Percentiles rank a stretch among this genome's conserved stretches.
phyloP scores from a whole-genome alignment of 2,113 vertebrate species.

The Tylochromis polylepis region DNA sequence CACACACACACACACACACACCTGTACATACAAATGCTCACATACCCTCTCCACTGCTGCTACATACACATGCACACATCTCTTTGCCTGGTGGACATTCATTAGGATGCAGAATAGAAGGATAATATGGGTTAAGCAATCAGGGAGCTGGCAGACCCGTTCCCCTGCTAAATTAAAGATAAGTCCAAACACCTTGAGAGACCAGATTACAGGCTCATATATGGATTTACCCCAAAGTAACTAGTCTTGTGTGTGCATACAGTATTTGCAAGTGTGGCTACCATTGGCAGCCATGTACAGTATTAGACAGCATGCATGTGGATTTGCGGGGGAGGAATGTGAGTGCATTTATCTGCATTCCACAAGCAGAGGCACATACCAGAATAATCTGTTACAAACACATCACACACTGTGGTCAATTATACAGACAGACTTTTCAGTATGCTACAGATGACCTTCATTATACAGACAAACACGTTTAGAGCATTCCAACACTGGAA shows the following conservation, averaged over 20 bases:
- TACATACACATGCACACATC: neutral
- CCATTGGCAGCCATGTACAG: neutral
- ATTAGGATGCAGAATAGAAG: conserved; percentile 59
- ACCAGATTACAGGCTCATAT: conserved; percentile 56
- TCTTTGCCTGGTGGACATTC: conserved; percentile 53
- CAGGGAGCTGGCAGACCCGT: conserved; percentile 49
- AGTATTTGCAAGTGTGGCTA: neutral
- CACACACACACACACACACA: neutral
- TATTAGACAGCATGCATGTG: neutral
- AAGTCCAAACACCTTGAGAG: conserved; percentile 62
- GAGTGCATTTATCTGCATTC: neutral
- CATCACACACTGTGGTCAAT: neutral
- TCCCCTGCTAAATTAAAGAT: conserved; percentile 61
- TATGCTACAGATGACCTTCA: neutral
- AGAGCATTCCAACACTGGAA: neutral
- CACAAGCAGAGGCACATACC: neutral
- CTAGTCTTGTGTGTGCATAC: neutral
- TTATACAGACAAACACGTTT: neutral
- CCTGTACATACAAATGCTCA: neutral
- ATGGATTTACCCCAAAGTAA: conserved; percentile 35
- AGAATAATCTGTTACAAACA: neutral
- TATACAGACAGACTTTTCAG: neutral
- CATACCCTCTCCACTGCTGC: neutral
- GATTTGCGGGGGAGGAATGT: neutral
- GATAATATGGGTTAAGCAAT: conserved; percentile 67